Evolutionary conservation across 2,888 invertebrate species (phyloP).

Genomic region (Andrena haemorrhoa): DNA sequence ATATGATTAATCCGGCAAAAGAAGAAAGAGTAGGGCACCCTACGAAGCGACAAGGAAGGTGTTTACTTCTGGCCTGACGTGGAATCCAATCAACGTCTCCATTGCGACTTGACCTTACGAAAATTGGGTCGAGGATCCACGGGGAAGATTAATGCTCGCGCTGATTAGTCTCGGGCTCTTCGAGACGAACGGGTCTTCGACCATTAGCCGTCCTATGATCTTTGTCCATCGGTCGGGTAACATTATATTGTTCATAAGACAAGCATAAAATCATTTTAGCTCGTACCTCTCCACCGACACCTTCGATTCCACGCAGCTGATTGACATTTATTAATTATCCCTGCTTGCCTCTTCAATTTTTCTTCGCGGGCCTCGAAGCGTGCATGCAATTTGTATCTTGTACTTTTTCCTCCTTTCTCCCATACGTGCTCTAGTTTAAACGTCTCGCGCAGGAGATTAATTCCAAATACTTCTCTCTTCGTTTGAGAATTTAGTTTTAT

Average conservation of each 20-base stretch:
- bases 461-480: not conserved
- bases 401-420: not conserved
- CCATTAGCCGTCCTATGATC: constrained; percentile 80
- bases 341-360: constrained; percentile 30
- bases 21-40: constrained; percentile 37
- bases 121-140: constrained; percentile 82
- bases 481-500: not conserved
- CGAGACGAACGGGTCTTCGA: constrained; percentile 76
- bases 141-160: constrained; percentile 83
- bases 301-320: constrained; percentile 58
- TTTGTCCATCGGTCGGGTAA: constrained; percentile 72
- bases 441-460: not conserved
- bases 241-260: constrained; percentile 67
- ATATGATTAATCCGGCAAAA: constrained; percentile 3
- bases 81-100: constrained; percentile 82
- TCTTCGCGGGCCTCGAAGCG: constrained; percentile 17
- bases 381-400: not conserved
- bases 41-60: constrained; percentile 69
- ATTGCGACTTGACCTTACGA: constrained; percentile 78
- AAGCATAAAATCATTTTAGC: constrained; percentile 65
- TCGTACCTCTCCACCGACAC: constrained; percentile 54
- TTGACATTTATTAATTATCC: constrained; percentile 62
- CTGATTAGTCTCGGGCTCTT: constrained; percentile 82
- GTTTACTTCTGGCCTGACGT: constrained; percentile 76
- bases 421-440: not conserved